phyloP scores from a whole-genome alignment of 2,888 invertebrate species.

The Autographa pulchrina region DNA sequence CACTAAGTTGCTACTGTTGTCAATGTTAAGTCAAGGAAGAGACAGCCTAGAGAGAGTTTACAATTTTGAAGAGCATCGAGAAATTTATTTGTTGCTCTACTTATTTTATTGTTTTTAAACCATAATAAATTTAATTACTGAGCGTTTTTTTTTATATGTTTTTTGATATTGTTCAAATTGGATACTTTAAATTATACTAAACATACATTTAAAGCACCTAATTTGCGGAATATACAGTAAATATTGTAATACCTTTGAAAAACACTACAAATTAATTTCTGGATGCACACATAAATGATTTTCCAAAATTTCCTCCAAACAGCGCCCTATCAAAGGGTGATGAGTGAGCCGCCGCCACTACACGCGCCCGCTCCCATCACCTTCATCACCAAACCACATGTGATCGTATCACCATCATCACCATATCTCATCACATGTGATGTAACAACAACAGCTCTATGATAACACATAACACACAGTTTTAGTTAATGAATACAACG shows the following conservation, averaged over 20 bases:
- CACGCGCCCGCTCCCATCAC: slow-evolving; percentile 74
- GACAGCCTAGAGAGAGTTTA: slow-evolving; percentile 65
- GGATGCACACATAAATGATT: slow-evolving; percentile 65
- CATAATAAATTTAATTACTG: not conserved
- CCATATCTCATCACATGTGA: slow-evolving; percentile 70
- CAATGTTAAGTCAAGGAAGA: slow-evolving; percentile 76
- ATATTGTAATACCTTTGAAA: not conserved
- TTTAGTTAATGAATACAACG: slow-evolving; percentile 88
- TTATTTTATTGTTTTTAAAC: not conserved
- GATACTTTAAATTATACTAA: not conserved
- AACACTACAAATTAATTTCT: slow-evolving; percentile 60
- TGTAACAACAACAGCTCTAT: slow-evolving; percentile 86
- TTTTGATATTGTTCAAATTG: not conserved
- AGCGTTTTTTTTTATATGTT: not conserved
- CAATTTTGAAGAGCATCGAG: slow-evolving; percentile 54
- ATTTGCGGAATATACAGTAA: not conserved
- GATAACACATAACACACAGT: slow-evolving; percentile 88
- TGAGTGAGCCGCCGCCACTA: slow-evolving; percentile 71
- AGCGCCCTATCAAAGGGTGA: slow-evolving; percentile 62
- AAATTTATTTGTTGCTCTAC: slow-evolving; percentile 35
- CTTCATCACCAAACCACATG: slow-evolving; percentile 66
- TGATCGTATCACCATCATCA: slow-evolving; percentile 65
- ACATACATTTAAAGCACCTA: not conserved
- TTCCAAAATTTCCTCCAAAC: slow-evolving; percentile 50
- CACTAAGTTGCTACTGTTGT: slow-evolving; percentile 82